phyloP scores from a whole-genome alignment of 2,797 vertebrate species.

The Argyrosomus regius region DNA sequence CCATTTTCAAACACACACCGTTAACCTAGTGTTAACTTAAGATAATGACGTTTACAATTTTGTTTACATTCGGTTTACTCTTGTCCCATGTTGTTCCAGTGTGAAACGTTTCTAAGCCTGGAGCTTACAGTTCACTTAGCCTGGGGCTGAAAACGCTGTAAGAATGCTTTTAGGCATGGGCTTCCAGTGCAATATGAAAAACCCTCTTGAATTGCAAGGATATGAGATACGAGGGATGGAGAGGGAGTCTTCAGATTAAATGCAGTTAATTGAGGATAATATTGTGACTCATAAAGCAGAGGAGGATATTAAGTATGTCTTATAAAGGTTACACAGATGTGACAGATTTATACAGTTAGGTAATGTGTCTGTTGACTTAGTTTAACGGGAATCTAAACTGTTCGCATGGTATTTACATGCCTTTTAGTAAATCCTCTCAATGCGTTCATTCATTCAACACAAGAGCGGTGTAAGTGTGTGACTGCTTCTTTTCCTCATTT shows the following conservation, averaged over 20 bases:
- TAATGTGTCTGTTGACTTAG: neutral
- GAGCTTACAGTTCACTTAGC: too few relatives aligned
- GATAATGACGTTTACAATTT: too few relatives aligned
- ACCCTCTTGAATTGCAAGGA: neutral
- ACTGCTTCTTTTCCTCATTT: neutral
- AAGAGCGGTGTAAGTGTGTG: neutral
- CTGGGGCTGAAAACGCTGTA: too few relatives aligned
- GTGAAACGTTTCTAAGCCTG: too few relatives aligned
- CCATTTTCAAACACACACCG: too few relatives aligned
- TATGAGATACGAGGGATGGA: neutral
- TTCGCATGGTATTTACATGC: neutral
- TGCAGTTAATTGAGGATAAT: neutral
- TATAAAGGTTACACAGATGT: neutral
- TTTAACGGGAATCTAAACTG: neutral
- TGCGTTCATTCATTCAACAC: neutral
- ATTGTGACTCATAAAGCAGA: neutral
- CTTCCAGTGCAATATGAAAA: neutral
- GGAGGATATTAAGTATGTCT: neutral
- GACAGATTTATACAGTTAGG: neutral
- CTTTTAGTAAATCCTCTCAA: constrained; percentile 1
- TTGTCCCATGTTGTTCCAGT: too few relatives aligned
- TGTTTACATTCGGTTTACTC: too few relatives aligned
- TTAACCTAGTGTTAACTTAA: too few relatives aligned
- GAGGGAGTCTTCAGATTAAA: neutral
- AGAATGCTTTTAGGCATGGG: too few relatives aligned